These are phyloP conservation scores for Macaria liturata DNA, from an alignment of 2,888 invertebrate genomes.

Conservation along the genomic window DNA sequence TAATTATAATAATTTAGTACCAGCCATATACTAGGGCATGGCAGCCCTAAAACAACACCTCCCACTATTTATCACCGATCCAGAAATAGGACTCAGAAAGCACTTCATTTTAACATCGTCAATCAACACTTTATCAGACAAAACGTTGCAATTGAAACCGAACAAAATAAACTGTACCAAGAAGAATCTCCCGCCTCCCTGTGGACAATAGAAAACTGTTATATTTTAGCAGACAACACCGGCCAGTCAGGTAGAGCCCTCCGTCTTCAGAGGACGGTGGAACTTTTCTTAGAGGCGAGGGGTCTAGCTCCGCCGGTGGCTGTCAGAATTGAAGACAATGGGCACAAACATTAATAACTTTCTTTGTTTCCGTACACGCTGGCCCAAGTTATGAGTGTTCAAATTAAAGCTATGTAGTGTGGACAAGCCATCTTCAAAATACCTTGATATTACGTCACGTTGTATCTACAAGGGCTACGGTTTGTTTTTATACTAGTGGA, in stretches of 20 bases:
- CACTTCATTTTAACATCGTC: slow-evolving; percentile 35
- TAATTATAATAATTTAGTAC: too few relatives aligned
- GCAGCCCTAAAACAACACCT: too few relatives aligned
- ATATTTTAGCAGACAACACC: slow-evolving; percentile 63
- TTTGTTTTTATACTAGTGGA: too few relatives aligned
- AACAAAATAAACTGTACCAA: slow-evolving; percentile 58
- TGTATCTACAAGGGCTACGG: not conserved
- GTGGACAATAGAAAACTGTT: slow-evolving; percentile 65
- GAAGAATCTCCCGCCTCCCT: slow-evolving; percentile 59
- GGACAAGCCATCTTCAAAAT: slow-evolving; percentile 7
- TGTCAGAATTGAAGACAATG: slow-evolving; percentile 71
- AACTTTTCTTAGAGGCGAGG: slow-evolving; percentile 36
- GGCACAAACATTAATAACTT: slow-evolving; percentile 78
- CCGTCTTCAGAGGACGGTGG: slow-evolving; percentile 34
- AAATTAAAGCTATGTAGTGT: slow-evolving; percentile 22
- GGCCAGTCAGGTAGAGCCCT: slow-evolving; percentile 50
- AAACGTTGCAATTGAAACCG: slow-evolving; percentile 56
- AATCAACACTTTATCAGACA: slow-evolving; percentile 55
- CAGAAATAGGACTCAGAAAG: slow-evolving; percentile 3
- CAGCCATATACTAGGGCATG: too few relatives aligned
- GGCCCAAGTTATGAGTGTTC: slow-evolving; percentile 51
- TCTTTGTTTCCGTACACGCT: slow-evolving; percentile 68
- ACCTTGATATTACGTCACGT: not conserved
- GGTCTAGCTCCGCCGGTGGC: slow-evolving; percentile 50
- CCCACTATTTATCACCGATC: not conserved